Evolutionary conservation across 1,140 invertebrate species (phyloP).

Genomic region (Apis mellifera): Amel_HAv3.1 CM009933.2:4864001-4864500

Average conservation of each 20-base stretch:
- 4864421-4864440: not conserved
- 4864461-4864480: not conserved
- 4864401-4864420: not conserved
- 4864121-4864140: conserved; percentile 73
- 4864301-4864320: conserved; percentile 68
- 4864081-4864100: conserved; percentile 82
- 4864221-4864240: conserved; percentile 79
- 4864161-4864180: conserved; percentile 70
- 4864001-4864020: not conserved
- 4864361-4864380: conserved; percentile 79
- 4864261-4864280: conserved; percentile 80
- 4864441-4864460: not conserved
- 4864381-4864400: conserved; percentile 59
- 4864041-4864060: conserved; percentile 70
- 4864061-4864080: conserved; percentile 81
- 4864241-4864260: conserved; percentile 76
- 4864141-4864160: conserved; percentile 68
- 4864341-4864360: conserved; percentile 75
- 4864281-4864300: conserved; percentile 75
- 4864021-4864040: conserved; percentile 5
- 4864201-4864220: conserved; percentile 77
- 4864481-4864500: not conserved
- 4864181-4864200: conserved; percentile 78
- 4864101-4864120: conserved; percentile 81
- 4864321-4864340: conserved; percentile 74